These are phyloP conservation scores for Balanococcus diminutus DNA, from an alignment of 2,888 invertebrate genomes.

Conservation along the genomic window DNA sequence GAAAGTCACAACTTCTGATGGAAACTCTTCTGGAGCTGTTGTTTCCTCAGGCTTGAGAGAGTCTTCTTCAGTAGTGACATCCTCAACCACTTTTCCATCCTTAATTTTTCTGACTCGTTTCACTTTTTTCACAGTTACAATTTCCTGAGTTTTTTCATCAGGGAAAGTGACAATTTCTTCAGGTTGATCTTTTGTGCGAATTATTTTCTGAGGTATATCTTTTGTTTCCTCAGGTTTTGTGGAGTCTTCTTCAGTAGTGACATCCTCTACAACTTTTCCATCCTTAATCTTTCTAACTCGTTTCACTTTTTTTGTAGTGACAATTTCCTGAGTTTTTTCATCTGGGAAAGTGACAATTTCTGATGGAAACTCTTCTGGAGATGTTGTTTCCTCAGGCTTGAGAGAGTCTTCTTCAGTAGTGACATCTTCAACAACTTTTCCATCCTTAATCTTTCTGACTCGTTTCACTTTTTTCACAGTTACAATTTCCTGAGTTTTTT, in stretches of 20 bases:
- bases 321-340: constrained; percentile 56
- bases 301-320: constrained; percentile 38
- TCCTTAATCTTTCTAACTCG: neutral
- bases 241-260: neutral
- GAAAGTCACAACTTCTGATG: neutral
- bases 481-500: neutral
- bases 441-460: neutral
- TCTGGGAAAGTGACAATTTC: neutral
- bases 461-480: neutral
- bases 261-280: neutral
- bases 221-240: neutral
- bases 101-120: neutral
- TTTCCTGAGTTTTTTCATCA: neutral
- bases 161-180: neutral
- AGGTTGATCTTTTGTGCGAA: neutral
- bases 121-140: neutral
- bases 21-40: neutral
- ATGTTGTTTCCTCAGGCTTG: neutral
- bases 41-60: neutral
- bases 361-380: neutral
- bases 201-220: neutral
- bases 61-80: neutral
- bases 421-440: neutral
- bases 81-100: neutral
- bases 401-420: neutral